Evolutionary conservation across 1,140 invertebrate species (phyloP), one percentile per base, ranked within the genome.

Genomic region (Vollenhovia emeryi): DNA sequence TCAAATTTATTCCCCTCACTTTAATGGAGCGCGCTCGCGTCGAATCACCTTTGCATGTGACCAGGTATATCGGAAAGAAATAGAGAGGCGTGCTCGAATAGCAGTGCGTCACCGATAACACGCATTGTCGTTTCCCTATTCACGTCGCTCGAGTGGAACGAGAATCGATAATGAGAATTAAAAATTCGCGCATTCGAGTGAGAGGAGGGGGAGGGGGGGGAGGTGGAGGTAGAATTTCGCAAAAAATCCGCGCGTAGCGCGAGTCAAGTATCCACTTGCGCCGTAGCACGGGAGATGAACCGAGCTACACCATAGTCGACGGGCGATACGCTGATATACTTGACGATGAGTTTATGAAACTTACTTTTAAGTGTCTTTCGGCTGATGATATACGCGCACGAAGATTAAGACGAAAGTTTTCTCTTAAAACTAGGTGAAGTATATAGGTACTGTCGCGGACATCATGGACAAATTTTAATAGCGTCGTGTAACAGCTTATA

Each of bases 341-440:
- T 43, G 66, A 36, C 66, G 78, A 80, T 68, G 76, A 82, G 78
- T 73, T 82, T 55, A 71, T 33, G 66, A 82, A 73, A 82, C 66
- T 82, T 82, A 82, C 78, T 82, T 82, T 57, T 57, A 73, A 82
- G 66, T 82, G 78, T 82, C 78, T 73, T 71, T 82, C 78, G 48
- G 62, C 64, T 30, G 78, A 36, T 80, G 78, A 82, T 82, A 73
- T 82, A 82, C 78, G 66, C 36, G 78, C 64, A 68, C 50, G 78
- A 57, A 71, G 66, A 82, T 82, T 82, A 82, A 69, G 78, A 43
- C 30, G 9, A 43, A 73, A 82, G 78, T 82, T 82, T 82, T 40
- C 50, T 24, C 50, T 82, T 82, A 82, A 82, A 82, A 30, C 66
- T 59, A 21, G 66, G 36, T 45, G 15, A 73, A 82, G 78, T 71